Percentiles rank a stretch among this genome's conserved stretches.
Conservation (phyloP, 2,797 vertebrate genomes). For the Sphaeramia orbicularis region DNA sequence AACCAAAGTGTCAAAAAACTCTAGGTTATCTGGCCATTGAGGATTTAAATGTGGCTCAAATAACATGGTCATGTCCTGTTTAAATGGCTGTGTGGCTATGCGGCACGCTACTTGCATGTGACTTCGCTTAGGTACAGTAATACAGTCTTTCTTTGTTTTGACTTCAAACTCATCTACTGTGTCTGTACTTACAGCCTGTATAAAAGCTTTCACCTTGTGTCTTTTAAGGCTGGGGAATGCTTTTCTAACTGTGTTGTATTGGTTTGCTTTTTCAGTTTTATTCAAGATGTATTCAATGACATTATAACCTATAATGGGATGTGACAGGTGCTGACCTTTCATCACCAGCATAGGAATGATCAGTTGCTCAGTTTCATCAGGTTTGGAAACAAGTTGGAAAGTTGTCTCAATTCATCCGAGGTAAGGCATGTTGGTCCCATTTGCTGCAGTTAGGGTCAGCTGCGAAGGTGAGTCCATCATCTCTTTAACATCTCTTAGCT, state of each 20-base stretch:
- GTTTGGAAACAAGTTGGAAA: conserved; percentile 13
- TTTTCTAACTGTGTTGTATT: conserved; percentile 5
- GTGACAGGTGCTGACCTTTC: conserved; percentile 13
- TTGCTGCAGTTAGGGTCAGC: conserved; percentile 20
- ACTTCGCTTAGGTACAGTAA: too few species aligned
- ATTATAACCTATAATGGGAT: background rate
- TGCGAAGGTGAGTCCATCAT: conserved; percentile 12
- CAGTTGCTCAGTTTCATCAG: background rate
- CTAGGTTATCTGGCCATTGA: too few species aligned
- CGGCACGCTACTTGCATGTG: too few species aligned
- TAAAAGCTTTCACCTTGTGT: conserved; percentile 10
- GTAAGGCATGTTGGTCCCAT: conserved; percentile 29
- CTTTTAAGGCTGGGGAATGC: conserved; percentile 23
- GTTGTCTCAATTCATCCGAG: conserved; percentile 28
- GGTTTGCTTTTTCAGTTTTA: conserved; percentile 2
- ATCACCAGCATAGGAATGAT: conserved; percentile 25
- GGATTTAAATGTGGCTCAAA: too few species aligned
- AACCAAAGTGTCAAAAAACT: too few species aligned
- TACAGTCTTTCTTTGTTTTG: conserved; percentile 35
- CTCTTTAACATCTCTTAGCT: conserved; percentile 25
- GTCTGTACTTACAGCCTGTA: conserved; percentile 10
- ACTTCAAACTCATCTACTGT: background rate
- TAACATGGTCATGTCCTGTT: too few species aligned
- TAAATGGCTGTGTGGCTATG: too few species aligned
- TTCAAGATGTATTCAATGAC: too few species aligned